phyloP scores from a whole-genome alignment of 2,888 invertebrate genomes.

The Gastrophysa polygoni region DNA sequence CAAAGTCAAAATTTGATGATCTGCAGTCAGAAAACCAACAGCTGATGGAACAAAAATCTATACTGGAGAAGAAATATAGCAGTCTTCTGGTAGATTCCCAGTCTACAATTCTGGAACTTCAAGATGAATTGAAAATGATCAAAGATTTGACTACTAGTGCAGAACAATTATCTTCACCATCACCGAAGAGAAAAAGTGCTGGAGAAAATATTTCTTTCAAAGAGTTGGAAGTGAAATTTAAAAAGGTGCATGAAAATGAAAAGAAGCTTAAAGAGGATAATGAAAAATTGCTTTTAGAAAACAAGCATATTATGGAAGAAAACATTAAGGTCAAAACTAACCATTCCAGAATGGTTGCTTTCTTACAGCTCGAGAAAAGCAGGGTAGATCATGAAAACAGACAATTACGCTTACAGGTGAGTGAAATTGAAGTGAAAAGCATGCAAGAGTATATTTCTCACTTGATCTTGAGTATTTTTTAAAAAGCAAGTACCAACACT shows the following conservation, averaged over 20 bases:
- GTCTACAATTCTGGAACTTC: conserved; percentile 34
- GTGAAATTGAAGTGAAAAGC: neutral
- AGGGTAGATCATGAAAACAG: conserved; percentile 7
- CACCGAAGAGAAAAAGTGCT: conserved; percentile 18
- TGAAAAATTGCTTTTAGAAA: conserved; percentile 24
- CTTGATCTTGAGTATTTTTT: too few relatives aligned
- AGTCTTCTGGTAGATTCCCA: conserved; percentile 38
- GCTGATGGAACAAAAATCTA: conserved; percentile 21
- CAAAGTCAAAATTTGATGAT: conserved; percentile 30
- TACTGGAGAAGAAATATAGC: conserved; percentile 38
- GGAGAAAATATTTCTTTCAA: conserved; percentile 2
- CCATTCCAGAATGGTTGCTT: conserved; percentile 11
- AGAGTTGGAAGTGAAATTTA: conserved; percentile 21
- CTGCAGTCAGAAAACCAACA: conserved; percentile 30
- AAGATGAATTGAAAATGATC: conserved; percentile 30
- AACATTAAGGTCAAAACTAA: conserved; percentile 9
- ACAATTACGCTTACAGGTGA: conserved; percentile 13
- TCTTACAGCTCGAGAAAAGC: conserved; percentile 14
- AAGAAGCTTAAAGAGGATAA: conserved; percentile 26
- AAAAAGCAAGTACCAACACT: too few relatives aligned
- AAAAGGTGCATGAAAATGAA: conserved; percentile 26
- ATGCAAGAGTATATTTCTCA: too few relatives aligned
- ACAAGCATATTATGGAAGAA: conserved; percentile 17
- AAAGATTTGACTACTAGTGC: conserved; percentile 19
- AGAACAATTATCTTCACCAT: conserved; percentile 1